Conservation (phyloP, 2,797 vertebrate genomes). For the Sandelia bainsii region DNA sequence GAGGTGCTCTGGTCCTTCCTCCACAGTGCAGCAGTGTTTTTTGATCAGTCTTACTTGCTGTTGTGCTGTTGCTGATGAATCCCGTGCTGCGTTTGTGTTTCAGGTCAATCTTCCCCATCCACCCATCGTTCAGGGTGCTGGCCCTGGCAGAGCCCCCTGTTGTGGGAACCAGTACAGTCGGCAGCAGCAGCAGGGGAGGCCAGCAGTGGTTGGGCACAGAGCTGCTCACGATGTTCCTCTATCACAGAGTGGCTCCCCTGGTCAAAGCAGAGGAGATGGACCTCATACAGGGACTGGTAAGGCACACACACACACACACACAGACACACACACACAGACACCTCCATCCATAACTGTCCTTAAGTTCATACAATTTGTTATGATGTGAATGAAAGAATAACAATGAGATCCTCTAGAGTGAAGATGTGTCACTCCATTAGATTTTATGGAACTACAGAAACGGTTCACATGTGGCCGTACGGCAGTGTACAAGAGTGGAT, state of each 20-base stretch:
- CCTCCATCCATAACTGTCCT: neutral
- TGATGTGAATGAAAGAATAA: no score
- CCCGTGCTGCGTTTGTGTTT: constrained; percentile 9
- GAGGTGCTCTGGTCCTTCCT: no score
- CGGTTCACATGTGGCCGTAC: no score
- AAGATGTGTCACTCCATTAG: no score
- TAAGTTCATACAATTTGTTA: no score
- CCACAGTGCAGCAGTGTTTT: no score
- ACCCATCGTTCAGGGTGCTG: constrained; percentile 93
- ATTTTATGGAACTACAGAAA: no score
- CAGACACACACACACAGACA: no score
- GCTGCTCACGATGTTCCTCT: constrained; percentile 95
- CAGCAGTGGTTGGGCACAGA: constrained; percentile 97
- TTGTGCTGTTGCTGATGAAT: no score
- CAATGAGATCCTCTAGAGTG: no score
- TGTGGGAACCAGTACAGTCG: constrained; percentile 70
- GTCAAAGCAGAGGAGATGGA: constrained; percentile 88
- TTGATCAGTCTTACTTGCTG: no score
- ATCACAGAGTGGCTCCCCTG: constrained; percentile 89
- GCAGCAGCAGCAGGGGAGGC: constrained; percentile 74
- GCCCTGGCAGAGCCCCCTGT: constrained; percentile 94
- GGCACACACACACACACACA: constrained; percentile 36
- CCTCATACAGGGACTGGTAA: constrained; percentile 91
- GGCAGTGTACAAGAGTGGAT: no score
- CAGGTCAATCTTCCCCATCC: constrained; percentile 92